Percentiles rank a stretch among this genome's conserved stretches.
These are phyloP conservation scores for Mercenaria mercenaria DNA, from an alignment of 1,140 invertebrate genomes.

Conservation along the genomic window DNA sequence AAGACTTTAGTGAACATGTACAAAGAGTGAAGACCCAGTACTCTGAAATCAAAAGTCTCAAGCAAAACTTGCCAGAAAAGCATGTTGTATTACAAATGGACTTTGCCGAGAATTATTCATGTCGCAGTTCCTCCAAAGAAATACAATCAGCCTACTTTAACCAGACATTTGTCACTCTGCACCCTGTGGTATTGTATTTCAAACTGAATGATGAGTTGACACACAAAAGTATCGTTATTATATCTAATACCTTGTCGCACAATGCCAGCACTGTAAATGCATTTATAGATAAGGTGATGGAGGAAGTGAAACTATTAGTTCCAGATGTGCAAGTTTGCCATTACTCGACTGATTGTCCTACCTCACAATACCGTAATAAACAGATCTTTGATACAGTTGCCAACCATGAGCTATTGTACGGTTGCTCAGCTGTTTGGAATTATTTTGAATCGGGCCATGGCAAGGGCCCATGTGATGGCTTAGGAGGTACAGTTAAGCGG, in stretches of 20 bases:
- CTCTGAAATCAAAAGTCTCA: neutral
- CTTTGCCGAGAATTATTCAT: slow-evolving; percentile 64
- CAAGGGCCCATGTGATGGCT: slow-evolving; percentile 51
- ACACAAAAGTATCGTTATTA: slow-evolving; percentile 52
- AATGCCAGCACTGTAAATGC: slow-evolving; percentile 45
- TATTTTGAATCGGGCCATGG: slow-evolving; percentile 58
- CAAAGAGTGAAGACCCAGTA: slow-evolving; percentile 38
- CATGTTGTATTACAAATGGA: slow-evolving; percentile 60
- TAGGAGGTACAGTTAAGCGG: neutral
- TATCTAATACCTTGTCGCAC: slow-evolving; percentile 45
- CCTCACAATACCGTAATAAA: slow-evolving; percentile 55
- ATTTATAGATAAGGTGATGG: slow-evolving; percentile 34
- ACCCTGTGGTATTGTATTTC: slow-evolving; percentile 55
- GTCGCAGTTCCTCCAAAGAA: slow-evolving; percentile 49
- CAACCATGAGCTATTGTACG: slow-evolving; percentile 14
- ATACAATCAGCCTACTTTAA: slow-evolving; percentile 62
- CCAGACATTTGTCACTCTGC: slow-evolving; percentile 53
- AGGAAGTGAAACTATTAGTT: neutral
- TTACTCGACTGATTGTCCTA: slow-evolving; percentile 59
- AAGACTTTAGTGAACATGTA: too few relatives aligned
- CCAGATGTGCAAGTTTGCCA: slow-evolving; percentile 17
- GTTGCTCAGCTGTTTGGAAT: slow-evolving; percentile 43
- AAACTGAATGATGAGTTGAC: neutral
- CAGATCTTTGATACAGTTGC: slow-evolving; percentile 49
- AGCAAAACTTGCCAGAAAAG: slow-evolving; percentile 47